Base-by-base conservation (phyloP, 2,888 invertebrate species). In the Trichogramma evanescens region DNA sequence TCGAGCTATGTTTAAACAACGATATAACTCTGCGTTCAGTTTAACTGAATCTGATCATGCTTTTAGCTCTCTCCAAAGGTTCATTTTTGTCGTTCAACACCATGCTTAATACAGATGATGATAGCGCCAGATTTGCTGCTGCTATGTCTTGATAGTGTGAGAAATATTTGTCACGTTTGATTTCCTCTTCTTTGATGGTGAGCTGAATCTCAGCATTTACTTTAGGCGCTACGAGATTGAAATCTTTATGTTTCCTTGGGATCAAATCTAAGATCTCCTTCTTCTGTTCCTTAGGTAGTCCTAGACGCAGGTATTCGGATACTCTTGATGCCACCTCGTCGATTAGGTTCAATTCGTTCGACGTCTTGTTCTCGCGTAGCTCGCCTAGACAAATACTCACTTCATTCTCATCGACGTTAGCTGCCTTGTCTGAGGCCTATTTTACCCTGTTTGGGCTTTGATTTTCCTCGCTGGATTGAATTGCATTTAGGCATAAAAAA, bases 201-300 rank as follows among this genome's bases (percentile, higher is more conserved):
- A 49, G 41, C 9, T 54, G 40, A 9, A 58, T 50, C 45, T 58
- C 62, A 1, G 54, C 55, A 8, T 62, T 62, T 5, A 62, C 46
- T 38, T 50, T 53, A 4, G 62, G 62, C 7, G 58, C 62, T 40
- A 58, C 56, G 9, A 62, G 9, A n/a, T 62, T 58, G n/a, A 54
- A n/a, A 4, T 58, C 40, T 6, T 48, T 44, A 5, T 42, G n/a
- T 55, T 53, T 58, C 43, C 45, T 58, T n/a, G 51, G 58, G 3
- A 40, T 44, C 8, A 46, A 6, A 9, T 44, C 43, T n/a, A 62
- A 52, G 5, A 62, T 41, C 2, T 54, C 49, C 8, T 45, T 26
- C 48, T 51, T 62, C 48, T 58, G 58, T 9, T 62, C 58, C 13
- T 44, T 49, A 2, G 52, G 10, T 8, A 52, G 50, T 4, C 58